phyloP scores from a whole-genome alignment of 2,888 invertebrate genomes.

The Gastrophysa polygoni region DNA sequence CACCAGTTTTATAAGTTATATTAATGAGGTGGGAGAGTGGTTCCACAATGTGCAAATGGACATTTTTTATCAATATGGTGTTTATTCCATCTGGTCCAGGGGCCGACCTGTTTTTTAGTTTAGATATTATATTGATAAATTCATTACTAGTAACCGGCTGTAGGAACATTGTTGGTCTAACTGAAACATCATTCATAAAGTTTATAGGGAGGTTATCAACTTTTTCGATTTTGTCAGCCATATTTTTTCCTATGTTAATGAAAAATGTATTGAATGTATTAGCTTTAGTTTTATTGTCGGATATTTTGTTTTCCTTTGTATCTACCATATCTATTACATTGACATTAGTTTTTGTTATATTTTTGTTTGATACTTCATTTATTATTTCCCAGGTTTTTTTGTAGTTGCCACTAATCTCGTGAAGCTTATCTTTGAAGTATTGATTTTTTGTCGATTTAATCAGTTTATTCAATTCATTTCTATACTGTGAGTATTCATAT shows the following conservation, averaged over 20 bases:
- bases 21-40: neutral
- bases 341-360: neutral
- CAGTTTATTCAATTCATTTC: constrained; percentile 3
- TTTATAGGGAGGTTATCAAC: neutral
- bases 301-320: neutral
- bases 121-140: neutral
- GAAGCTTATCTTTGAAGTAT: constrained; percentile 1
- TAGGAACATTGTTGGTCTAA: neutral
- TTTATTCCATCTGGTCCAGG: constrained; percentile 1
- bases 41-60: neutral
- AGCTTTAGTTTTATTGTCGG: neutral
- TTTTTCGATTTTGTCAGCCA: constrained; percentile 1
- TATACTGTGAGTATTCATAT: neutral
- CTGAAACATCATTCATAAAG: neutral
- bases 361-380: constrained; percentile 1
- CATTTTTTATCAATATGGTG: constrained; percentile 1
- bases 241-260: constrained; percentile 1
- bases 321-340: constrained; percentile 1
- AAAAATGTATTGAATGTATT: neutral
- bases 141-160: neutral
- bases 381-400: constrained; percentile 6
- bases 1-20: neutral
- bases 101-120: constrained; percentile 1
- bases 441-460: constrained; percentile 1
- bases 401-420: neutral